Percentiles rank a stretch among this genome's conserved stretches.
phyloP scores from a whole-genome alignment of 2,888 invertebrate genomes.

The Bursaphelenchus okinawaensis region DNA sequence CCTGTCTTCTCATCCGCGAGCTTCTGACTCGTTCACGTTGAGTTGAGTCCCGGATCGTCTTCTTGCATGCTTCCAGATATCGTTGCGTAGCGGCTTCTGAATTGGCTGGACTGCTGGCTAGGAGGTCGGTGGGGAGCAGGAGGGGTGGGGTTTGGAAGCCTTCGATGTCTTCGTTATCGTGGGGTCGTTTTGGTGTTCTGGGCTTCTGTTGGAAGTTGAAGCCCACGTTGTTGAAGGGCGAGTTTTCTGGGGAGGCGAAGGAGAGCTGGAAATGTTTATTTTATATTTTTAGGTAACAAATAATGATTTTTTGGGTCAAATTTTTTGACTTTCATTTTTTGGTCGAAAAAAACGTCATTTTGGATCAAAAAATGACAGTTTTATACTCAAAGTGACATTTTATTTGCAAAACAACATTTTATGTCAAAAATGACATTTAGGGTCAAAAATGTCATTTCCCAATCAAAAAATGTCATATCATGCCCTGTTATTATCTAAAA shows the following conservation, averaged over 20 bases:
- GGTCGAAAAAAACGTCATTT: no score
- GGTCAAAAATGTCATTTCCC: not conserved
- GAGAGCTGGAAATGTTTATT: no score
- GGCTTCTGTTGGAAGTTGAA: not conserved
- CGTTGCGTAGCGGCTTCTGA: not conserved
- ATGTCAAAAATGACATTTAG: no score
- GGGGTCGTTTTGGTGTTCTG: not conserved
- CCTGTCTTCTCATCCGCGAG: not conserved
- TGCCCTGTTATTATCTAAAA: no score
- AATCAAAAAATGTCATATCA: no score
- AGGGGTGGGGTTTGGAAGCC: conserved; percentile 4
- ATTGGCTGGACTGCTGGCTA: conserved; percentile 5
- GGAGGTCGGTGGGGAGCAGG: conserved; percentile 5
- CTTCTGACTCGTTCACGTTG: not conserved
- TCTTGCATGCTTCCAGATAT: not conserved
- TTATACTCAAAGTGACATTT: no score
- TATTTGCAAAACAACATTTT: no score
- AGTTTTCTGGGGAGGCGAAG: not conserved
- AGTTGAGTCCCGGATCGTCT: not conserved
- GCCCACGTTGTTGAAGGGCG: not conserved
- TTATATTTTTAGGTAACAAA: no score
- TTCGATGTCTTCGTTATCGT: not conserved
- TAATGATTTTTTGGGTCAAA: no score
- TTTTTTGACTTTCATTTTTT: no score
- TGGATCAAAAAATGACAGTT: no score